Base-by-base conservation (phyloP, 2,797 vertebrate genomes). In the Catostomus latipinnis region DNA sequence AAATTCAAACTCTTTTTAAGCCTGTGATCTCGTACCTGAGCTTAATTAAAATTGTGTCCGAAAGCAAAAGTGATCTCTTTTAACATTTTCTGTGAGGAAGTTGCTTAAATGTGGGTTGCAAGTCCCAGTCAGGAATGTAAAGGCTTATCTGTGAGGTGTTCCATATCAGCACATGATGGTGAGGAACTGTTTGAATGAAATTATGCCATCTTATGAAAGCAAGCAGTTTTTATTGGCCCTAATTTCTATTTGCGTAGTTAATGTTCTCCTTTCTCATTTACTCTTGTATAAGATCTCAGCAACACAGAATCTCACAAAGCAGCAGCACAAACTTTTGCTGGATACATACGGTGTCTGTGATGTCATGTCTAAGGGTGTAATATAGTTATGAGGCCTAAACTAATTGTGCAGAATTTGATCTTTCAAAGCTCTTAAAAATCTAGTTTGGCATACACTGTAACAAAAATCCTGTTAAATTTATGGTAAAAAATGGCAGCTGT, bases 71-170 rank as follows among this genome's bases (percentile, higher is more conserved):
- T 53, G n/a, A 62, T 74, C 9, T 43, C 7, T 14, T 13, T 72
- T 14, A 7, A 3, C 5, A 16, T 58, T 53, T 12, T 14, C 16
- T 58, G 49, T 49, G n/a, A 22, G 70, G 34, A 45, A 78, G 11
- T 49, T 43, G 11, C 45, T 53, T 48, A 22, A 43, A 1, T 45
- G 10, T 50, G 12, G 6, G 5, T 56, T 43, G 45, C 6, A 63
- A 71, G 50, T 12, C 2, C 56, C 50, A 1, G 11, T 10, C 58
- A 63, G 58, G 12, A 14, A 53, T 56, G 13, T 8, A 45, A 63
- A 46, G 45, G 61, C 45, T 49, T 54, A 71, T 78, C 58, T 71
- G 67, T 71, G 22, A 54, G 76, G 34, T 53, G 67, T 53, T 45
- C 8, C 50, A 10, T 56, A 53, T 78, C 58, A 63, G 5, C 75